Evolutionary conservation across 2,888 invertebrate genomes (phyloP).

Genomic region (Coelogynopora nodosa): DNA sequence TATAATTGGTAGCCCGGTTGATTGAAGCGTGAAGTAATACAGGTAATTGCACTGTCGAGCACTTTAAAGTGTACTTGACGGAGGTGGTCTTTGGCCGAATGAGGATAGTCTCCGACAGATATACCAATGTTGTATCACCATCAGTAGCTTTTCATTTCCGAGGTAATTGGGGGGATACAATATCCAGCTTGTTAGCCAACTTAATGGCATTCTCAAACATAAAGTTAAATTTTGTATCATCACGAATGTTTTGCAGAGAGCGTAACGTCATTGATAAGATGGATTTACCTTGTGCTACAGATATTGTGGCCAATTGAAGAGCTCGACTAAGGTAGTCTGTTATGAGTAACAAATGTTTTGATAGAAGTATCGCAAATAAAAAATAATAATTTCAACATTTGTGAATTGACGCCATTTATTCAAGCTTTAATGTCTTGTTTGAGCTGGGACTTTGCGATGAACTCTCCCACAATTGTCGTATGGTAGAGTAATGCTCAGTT

Average conservation of each 20-base stretch:
- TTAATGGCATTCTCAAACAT: neutral
- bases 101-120: neutral
- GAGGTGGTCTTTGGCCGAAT: conserved; percentile 2
- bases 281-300: conserved; percentile 14
- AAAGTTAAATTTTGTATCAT: conserved; percentile 11
- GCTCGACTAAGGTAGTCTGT: neutral
- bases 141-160: neutral
- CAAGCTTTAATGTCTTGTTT: neutral
- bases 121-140: neutral
- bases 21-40: conserved; percentile 9
- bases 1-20: conserved; percentile 12
- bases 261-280: conserved; percentile 8
- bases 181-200: conserved; percentile 23
- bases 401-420: neutral
- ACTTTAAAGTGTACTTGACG: conserved; percentile 18
- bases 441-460: neutral
- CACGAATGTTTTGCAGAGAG: conserved; percentile 18
- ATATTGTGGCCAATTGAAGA: neutral
- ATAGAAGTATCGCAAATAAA: neutral
- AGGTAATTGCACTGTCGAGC: neutral
- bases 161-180: neutral
- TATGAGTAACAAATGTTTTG: neutral
- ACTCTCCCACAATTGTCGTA: neutral
- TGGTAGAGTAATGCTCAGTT: neutral
- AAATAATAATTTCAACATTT: neutral